Conservation (phyloP, 1,140 invertebrate genomes). For the Ruditapes philippinarum region DNA sequence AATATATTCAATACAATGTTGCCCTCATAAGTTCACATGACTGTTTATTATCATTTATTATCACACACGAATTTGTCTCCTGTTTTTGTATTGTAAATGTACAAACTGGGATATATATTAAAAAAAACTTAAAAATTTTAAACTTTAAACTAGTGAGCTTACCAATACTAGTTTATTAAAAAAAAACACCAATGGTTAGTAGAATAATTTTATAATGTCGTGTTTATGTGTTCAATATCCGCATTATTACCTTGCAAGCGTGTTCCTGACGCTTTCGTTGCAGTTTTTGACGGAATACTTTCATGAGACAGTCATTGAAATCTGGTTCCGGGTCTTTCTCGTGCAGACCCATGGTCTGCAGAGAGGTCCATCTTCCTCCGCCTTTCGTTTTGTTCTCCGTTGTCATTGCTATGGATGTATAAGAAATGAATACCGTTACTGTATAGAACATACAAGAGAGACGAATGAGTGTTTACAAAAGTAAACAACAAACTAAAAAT, state of each 20-base stretch:
- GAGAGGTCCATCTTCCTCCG: not conserved
- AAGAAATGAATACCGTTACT: too few species aligned
- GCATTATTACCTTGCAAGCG: slow-evolving; percentile 30
- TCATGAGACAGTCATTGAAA: slow-evolving; percentile 11
- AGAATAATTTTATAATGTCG: not conserved
- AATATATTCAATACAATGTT: too few species aligned
- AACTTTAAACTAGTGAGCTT: not conserved
- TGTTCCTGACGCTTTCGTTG: slow-evolving; percentile 35
- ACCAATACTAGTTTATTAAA: not conserved
- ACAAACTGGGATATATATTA: not conserved
- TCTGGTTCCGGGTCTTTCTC: not conserved
- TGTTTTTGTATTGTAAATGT: too few species aligned
- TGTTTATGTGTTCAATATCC: not conserved
- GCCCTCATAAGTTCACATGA: too few species aligned
- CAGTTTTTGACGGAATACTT: slow-evolving; percentile 20
- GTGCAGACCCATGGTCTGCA: not conserved
- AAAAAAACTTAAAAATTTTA: not conserved
- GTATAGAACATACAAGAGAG: too few species aligned
- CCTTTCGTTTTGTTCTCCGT: too few species aligned
- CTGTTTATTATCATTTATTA: too few species aligned
- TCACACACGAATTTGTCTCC: too few species aligned
- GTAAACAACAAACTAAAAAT: too few species aligned
- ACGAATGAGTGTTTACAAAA: too few species aligned
- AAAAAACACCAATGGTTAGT: not conserved
- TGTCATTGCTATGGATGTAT: too few species aligned